Conservation (phyloP, 2,113 vertebrate genomes). For the Gallinago media region DNA sequence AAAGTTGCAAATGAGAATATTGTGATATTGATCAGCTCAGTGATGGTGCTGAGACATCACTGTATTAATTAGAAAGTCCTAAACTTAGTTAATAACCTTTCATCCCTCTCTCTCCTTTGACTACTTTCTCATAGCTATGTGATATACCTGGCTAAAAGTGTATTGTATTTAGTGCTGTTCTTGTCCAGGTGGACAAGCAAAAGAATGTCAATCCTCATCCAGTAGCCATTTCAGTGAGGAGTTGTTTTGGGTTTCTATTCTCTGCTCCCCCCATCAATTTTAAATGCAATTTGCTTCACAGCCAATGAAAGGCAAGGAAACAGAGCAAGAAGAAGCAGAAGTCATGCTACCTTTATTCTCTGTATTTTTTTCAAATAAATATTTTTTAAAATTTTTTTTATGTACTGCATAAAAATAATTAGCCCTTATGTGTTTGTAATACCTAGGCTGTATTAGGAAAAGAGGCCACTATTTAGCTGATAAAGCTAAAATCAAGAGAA, state of each 20-base stretch:
- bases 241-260: background rate
- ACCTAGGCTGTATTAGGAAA: background rate
- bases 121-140: background rate
- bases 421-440: background rate
- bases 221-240: background rate
- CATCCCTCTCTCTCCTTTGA: background rate
- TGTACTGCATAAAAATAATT: background rate
- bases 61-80: background rate
- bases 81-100: background rate
- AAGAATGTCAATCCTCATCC: background rate
- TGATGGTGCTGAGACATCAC: background rate
- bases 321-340: background rate
- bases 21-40: background rate
- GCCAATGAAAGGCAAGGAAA: background rate
- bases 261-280: rapidly evolving
- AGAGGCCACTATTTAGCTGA: background rate
- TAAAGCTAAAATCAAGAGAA: background rate
- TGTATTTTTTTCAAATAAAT: background rate
- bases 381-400: background rate
- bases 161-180: background rate
- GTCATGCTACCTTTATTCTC: background rate
- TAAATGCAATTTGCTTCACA: background rate
- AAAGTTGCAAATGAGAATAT: background rate
- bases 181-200: background rate
- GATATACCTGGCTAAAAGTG: background rate